Evolutionary conservation across 2,113 vertebrate species (phyloP), one percentile per base, ranked within the genome.

Genomic region (Eudyptes chrysolophus): DNA sequence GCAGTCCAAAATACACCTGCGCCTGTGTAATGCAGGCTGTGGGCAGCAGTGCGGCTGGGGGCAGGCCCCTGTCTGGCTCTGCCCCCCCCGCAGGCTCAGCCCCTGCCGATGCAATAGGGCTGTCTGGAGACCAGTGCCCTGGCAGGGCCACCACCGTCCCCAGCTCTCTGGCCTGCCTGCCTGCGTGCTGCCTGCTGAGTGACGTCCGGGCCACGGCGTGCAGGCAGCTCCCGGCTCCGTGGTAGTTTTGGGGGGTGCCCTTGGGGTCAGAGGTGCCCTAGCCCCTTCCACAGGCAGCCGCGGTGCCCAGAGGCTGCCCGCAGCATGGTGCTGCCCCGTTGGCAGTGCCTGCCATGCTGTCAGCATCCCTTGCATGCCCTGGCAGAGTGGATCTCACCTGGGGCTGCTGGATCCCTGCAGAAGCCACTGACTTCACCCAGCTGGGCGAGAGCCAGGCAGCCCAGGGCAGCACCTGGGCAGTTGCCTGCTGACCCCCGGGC

Each of bases 1-100:
- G 38, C 72, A 60, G 54, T 9, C 46, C 11, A 0, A 61, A 70
- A 36, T 26, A 69, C 27, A 69, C 10, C 24, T 40, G 32, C 0
- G 7, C 19, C 55, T 27, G 17, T 0, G 9, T 24, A 6, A 81
- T 6, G 11, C 13, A 13, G 81, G 29, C 81, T 84, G n/a, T 3
- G 6, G 65, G 65, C 42, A 48, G 20, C 2, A 20, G 34, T 19
- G 32, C 4, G 6, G 42, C 25, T 0, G 5, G 16, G 21, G 24
- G 29, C 9, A 48, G 36, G 17, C 14, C 24, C n/a, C 68, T 7
- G 6, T 36, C n/a, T 0, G 0, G 46, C 36, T 71, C 55, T 22
- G 66, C 46, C 5, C 6, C 13, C 26, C 9, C 27, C 2, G 7
- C 27, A 17, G 18, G 38, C 61, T n/a, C 30, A 80, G 40, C 24